Evolutionary conservation across 2,113 vertebrate genomes (phyloP), one percentile per base, ranked within the genome.

Genomic region (Lota lota): DNA sequence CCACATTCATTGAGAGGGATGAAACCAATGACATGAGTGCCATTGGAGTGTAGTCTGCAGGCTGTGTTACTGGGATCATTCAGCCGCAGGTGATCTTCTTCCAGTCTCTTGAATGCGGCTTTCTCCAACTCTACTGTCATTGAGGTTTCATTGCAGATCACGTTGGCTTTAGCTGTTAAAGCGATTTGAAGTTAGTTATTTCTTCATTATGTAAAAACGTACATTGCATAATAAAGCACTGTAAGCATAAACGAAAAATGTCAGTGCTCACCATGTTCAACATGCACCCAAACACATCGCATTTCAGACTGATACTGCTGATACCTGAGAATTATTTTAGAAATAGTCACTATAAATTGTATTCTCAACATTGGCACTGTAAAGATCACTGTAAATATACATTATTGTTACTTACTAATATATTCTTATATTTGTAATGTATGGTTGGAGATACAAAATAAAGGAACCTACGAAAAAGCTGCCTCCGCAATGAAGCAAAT

Each of bases 1-100:
- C 91, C 90, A 40, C 91, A 92, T 0, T 76, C 66, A 22, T 85
- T 90, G 57, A 90, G 89, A 15, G 84, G 88, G 64, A 92, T 8
- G 17, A 75, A 20, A 0, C 64, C 86, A 15, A 91, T 63, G 22
- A 89, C 2, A 66, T 91, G 87, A 7, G 86, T 82, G 22, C 61
- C 71, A 81, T 91, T 91, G 51, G 89, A 90, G 60, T 70, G 54
- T 0, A 91, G 79, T 75, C 64, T 80, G 78, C 90, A 92, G 24
- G n/a, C 53, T 0, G 61, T 65, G 81, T 83, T 84, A 36, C 21
- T 10, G 59, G 78, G 57, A 22, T 92, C 90, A 22, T 21, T 87
- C 62, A 92, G 87, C 10, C 65, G 77, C 40, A 91, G 72, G 18
- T 84, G 59, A n/a, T 81, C 73, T 28, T 80, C 79, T 8, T 47